These are phyloP conservation scores for Scotopteryx bipunctaria DNA, from an alignment of 2,888 invertebrate genomes.

Conservation along the genomic window DNA sequence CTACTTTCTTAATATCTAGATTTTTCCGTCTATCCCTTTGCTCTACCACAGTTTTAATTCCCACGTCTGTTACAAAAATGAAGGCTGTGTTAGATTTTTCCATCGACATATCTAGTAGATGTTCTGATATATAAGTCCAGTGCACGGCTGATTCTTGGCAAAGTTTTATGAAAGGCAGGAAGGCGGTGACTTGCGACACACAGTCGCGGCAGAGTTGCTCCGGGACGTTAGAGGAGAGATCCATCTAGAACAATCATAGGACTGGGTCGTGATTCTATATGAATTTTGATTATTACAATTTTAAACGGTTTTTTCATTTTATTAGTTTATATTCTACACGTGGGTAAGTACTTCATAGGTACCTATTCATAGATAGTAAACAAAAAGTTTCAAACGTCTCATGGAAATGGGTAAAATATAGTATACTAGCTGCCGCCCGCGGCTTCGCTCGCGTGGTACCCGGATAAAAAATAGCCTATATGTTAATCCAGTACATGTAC, in stretches of 20 bases:
- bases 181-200: constrained; percentile 34
- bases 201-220: constrained; percentile 51
- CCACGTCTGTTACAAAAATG: constrained; percentile 39
- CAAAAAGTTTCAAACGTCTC: too few species aligned
- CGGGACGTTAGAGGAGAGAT: constrained; percentile 47
- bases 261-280: constrained; percentile 15
- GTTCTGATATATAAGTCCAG: constrained; percentile 48
- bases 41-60: constrained; percentile 30
- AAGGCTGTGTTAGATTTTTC: constrained; percentile 46
- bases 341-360: too few species aligned
- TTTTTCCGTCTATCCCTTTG: constrained; percentile 34
- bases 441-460: too few species aligned
- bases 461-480: too few species aligned
- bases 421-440: too few species aligned
- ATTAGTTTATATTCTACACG: too few species aligned
- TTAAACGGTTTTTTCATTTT: too few species aligned
- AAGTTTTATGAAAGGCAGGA: constrained; percentile 49
- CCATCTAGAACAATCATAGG: constrained; percentile 62
- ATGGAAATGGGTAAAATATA: too few species aligned
- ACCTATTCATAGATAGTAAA: too few species aligned
- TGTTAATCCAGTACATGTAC: too few species aligned
- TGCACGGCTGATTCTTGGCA: constrained; percentile 48
- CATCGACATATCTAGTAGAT: constrained; percentile 32
- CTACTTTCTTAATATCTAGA: constrained; percentile 31
- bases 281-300: too few species aligned